Base-by-base conservation (phyloP, 1,140 invertebrate species). In the Drosophila tropicalis region DNA sequence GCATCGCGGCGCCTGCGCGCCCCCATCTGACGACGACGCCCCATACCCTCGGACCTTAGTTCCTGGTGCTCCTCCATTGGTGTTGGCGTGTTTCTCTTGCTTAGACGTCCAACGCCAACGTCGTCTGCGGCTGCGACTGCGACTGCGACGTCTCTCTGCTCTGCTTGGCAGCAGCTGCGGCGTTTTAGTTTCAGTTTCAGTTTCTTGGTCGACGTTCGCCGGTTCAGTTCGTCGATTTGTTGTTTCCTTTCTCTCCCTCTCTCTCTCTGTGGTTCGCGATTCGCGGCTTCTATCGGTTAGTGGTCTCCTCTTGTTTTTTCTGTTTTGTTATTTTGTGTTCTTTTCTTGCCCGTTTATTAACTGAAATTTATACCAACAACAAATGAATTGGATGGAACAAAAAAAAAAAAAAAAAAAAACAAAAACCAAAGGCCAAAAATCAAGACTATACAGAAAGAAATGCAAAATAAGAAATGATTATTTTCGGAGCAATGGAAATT, bases 161-260 rank as follows among this genome's bases (percentile, higher is more conserved):
- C 44, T 66, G 56, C 10, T 41, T 1, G 36, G 67, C 56, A 25
- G 69, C 56, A 10, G 55, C 60, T 63, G 62, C 29, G 36, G 67
- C 57, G 39, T 17, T 61, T 67, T 65, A 64, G 65, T 87, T 80
- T 87, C 70, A 64, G 65, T 87, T 80, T 87, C 70, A 87, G 83
- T 87, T 87, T 83, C 70, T 89, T 89, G 64, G 63, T 72, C 72
- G 83, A 83, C 79, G 84, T 62, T 89, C 84, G 83, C 84, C 83
- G 83, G 83, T 77, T 74, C 76, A 70, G 82, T 86, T 85, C 70
- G 70, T 65, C 56, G 44, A 56, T 69, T 10, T 57, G 55, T 58
- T 54, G 29, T 6, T 5, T 29, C 29, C 29, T 5, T 5, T 29
- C 29, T 29, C 29, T 6, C 5, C 29, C 29, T 3, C 3, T 25